Base-by-base conservation (phyloP, 2,888 invertebrate species). In the Papilio elwesi region DNA sequence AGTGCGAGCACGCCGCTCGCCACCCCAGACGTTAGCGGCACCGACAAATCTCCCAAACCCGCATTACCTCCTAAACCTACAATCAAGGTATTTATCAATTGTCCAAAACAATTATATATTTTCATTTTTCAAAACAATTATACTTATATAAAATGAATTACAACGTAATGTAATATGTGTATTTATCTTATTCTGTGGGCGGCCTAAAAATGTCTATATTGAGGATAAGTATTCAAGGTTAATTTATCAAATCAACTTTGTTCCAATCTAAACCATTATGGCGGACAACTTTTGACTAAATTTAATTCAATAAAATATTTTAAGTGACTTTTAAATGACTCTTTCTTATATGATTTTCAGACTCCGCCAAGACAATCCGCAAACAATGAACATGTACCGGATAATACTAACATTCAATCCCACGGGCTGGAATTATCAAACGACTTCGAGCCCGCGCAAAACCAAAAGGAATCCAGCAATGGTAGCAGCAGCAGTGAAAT, bases 21-120 rank as follows among this genome's bases (percentile, higher is more conserved):
- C 6, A 95, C 94, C 11, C 95, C 95, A 8, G 94, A 94, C 79
- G 92, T 92, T 75, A 92, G 93, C 68, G 86, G 87, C 74, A 87
- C 90, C 8, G 95, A 95, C 80, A 95, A 95, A 83, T 93, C 92
- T 36, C 94, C 95, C 64, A 96, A 97, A 85, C 97, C 97, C 0
- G 97, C 97, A 2, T 87, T 97, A 86, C 97, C 97, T 75, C 97
- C 97, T 11, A 98, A 98, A 91, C 98, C 98, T 65, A 95, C 95
- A 16, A 94, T 96, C 67, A 95, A 94, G 92, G 94, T 94, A 87
- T 74, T 83, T 65, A n/a, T 59, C 49, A 12, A 48, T 48, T 26
- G 4, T 26, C 26, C 26, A 26, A 26, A 26, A 26, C 26, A 26
- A 26, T 26, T 26, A 2, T 26, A 1, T 26, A 26, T 26, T 26